Evolutionary conservation across 1,140 invertebrate species (phyloP).

Genomic region (Caenorhabditis briggsae): DNA sequence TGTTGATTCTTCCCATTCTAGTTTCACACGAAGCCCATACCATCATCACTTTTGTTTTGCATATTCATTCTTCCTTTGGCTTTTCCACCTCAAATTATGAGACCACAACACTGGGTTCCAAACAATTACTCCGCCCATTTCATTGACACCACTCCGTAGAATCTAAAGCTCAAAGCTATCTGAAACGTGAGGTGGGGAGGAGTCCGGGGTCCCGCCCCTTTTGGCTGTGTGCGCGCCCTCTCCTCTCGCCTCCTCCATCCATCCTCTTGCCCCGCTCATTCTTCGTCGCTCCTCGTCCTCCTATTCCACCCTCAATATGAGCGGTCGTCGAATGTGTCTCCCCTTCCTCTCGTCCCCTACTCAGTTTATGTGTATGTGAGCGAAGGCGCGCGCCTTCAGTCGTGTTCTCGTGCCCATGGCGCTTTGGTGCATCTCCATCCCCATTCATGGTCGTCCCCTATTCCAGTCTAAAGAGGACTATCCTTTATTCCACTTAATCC

Average conservation of each 20-base stretch:
- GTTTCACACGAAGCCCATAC: too few relatives aligned
- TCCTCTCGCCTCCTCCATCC: slow-evolving; percentile 51
- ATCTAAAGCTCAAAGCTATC: slow-evolving; percentile 37
- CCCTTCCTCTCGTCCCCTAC: slow-evolving; percentile 8
- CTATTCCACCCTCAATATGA: slow-evolving; percentile 56
- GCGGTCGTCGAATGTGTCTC: slow-evolving; percentile 53
- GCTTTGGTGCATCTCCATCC: slow-evolving; percentile 13
- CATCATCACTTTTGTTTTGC: too few relatives aligned
- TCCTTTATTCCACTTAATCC: not conserved
- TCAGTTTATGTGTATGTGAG: slow-evolving; percentile 49
- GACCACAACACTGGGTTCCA: not conserved
- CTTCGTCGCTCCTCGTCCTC: slow-evolving; percentile 55
- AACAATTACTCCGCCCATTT: not conserved
- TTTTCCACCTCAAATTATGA: too few relatives aligned
- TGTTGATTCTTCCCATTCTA: too few relatives aligned
- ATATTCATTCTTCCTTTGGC: too few relatives aligned
- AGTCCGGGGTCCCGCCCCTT: slow-evolving; percentile 41
- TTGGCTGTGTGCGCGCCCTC: slow-evolving; percentile 31
- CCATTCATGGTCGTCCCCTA: not conserved
- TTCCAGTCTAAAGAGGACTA: not conserved
- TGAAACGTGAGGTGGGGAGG: slow-evolving; percentile 49
- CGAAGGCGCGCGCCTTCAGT: slow-evolving; percentile 45
- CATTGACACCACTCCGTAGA: slow-evolving; percentile 5
- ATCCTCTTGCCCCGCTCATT: slow-evolving; percentile 54
- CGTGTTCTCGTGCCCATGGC: slow-evolving; percentile 45